Evolutionary conservation across 2,113 vertebrate genomes (phyloP).

Genomic region (Pollimyrus isidori): DNA sequence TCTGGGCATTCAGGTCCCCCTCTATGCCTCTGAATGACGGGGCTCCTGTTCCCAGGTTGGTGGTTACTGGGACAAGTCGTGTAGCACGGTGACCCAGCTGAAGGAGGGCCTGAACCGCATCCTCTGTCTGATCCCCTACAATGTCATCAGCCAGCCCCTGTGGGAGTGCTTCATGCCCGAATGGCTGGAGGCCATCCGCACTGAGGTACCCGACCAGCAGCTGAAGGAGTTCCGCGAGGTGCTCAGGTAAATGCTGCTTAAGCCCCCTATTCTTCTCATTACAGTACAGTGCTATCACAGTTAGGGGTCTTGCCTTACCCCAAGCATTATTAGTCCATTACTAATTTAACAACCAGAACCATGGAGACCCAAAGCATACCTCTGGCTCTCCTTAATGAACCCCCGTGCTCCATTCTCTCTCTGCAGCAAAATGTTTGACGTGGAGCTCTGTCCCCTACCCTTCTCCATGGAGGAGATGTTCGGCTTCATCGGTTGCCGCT

Average conservation of each 20-base stretch:
- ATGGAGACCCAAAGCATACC: neutral
- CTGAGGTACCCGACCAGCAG: conserved; percentile 87
- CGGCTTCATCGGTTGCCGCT: conserved; percentile 95
- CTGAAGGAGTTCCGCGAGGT: conserved; percentile 96
- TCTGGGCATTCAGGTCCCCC: neutral
- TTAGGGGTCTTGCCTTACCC: neutral
- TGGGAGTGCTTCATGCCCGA: conserved; percentile 99
- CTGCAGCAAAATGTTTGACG: conserved; percentile 98
- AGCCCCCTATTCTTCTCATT: neutral
- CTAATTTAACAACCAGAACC: neutral
- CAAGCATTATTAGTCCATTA: neutral
- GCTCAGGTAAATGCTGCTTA: conserved; percentile 67
- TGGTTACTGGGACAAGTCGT: conserved; percentile 97
- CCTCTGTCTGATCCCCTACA: conserved; percentile 95
- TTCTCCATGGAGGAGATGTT: conserved; percentile 99
- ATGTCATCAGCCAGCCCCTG: conserved; percentile 89
- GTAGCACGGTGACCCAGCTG: conserved; percentile 87
- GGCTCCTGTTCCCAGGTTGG: conserved; percentile 69
- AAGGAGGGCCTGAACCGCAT: conserved; percentile 96
- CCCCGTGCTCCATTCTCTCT: conserved; percentile 24
- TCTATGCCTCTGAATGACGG: neutral
- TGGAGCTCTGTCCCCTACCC: conserved; percentile 91
- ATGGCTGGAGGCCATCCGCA: conserved; percentile 92
- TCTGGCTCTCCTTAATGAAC: neutral
- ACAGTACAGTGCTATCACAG: neutral